Evolutionary conservation across 2,888 invertebrate species (phyloP).

Genomic region (Rhimphoctona megacephalus): DNA sequence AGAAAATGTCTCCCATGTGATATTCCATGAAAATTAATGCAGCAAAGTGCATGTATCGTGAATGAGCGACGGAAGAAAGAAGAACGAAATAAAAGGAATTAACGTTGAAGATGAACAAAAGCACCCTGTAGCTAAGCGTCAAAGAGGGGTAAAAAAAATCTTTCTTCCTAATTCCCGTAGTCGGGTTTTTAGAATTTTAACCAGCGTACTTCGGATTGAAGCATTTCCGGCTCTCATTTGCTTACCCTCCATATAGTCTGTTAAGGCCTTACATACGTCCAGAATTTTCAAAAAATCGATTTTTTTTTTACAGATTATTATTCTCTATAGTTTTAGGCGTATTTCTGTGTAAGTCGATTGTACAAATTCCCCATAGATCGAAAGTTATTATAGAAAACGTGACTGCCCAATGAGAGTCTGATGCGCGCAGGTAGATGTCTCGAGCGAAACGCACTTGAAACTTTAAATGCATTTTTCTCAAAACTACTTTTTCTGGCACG

Average conservation of each 20-base stretch:
- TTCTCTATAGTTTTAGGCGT: no score
- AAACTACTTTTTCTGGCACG: no score
- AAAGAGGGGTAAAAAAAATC: conserved; percentile 30
- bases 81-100: neutral
- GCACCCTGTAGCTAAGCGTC: conserved; percentile 28
- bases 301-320: no score
- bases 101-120: conserved; percentile 11
- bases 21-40: conserved; percentile 42
- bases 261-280: no score
- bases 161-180: neutral
- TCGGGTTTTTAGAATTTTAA: conserved; percentile 5
- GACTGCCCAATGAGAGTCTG: no score
- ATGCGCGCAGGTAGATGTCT: no score
- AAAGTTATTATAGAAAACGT: no score
- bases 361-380: no score
- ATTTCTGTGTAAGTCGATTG: no score
- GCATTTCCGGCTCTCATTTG: conserved; percentile 4
- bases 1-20: neutral
- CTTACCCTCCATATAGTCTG: neutral
- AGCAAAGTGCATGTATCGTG: neutral
- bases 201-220: neutral
- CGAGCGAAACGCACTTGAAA: no score
- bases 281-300: no score
- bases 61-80: conserved; percentile 4
- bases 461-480: no score